Percentiles rank a stretch among this genome's conserved stretches.
phyloP scores from a whole-genome alignment of 2,113 vertebrate genomes.

The Rhea americana region DNA sequence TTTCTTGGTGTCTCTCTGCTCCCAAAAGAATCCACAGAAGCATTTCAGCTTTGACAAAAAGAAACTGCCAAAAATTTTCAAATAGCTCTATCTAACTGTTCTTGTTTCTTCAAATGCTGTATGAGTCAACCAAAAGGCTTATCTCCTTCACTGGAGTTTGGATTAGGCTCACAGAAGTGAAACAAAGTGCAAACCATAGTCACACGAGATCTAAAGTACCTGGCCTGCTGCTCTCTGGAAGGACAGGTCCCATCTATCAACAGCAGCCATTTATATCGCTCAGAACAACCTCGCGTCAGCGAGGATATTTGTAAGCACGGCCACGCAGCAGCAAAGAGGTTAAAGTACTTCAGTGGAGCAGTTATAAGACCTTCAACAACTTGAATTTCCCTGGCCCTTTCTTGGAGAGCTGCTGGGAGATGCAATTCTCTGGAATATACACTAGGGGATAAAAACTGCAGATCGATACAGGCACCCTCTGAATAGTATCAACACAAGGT shows the following conservation, averaged over 20 bases:
- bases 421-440: not conserved
- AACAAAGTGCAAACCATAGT: not conserved
- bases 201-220: not conserved
- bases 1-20: not conserved
- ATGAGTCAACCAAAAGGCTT: not conserved
- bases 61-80: not conserved
- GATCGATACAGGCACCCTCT: not conserved
- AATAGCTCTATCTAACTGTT: not conserved
- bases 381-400: not conserved
- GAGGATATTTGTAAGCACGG: not conserved
- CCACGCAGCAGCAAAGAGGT: not conserved
- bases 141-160: not conserved
- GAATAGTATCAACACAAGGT: not conserved
- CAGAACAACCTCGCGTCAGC: not conserved
- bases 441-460: not conserved
- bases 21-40: not conserved
- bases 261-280: not conserved
- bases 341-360: not conserved
- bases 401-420: not conserved
- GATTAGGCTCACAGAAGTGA: not conserved
- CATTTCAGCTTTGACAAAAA: not conserved
- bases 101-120: accelerated
- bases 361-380: not conserved
- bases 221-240: not conserved
- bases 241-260: constrained; percentile 15